These are phyloP conservation scores for Actinopyga echinites DNA, from an alignment of 53 echinoderm and acorn worm genomes.

Conservation along the genomic window DNA sequence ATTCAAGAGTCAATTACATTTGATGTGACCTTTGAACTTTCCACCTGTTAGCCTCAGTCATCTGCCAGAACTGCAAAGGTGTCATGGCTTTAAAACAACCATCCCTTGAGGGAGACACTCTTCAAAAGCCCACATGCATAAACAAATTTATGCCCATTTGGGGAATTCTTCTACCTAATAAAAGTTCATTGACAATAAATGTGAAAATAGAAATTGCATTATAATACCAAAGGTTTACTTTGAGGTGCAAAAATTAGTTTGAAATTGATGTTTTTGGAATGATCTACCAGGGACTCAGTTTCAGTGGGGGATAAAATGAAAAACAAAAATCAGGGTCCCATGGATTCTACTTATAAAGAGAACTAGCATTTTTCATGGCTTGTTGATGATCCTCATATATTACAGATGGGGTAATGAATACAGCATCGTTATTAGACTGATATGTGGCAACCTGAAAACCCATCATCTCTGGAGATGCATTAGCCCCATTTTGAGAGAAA, in stretches of 20 bases:
- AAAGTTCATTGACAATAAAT: conserved; percentile 24
- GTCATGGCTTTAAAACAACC: conserved; percentile 38
- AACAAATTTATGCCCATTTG: conserved; percentile 35
- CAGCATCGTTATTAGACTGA: no score
- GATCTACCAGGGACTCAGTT: conserved; percentile 13
- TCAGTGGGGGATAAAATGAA: background rate
- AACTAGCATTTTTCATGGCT: no score
- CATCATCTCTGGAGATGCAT: no score
- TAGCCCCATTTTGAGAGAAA: no score
- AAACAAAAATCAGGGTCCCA: background rate
- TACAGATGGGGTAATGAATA: no score
- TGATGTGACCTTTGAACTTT: background rate
- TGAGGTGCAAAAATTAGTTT: conserved; percentile 46
- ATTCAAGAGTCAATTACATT: conserved; percentile 13
- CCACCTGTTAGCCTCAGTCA: conserved; percentile 36
- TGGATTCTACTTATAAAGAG: background rate
- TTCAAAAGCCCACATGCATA: conserved; percentile 37
- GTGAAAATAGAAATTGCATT: conserved; percentile 28
- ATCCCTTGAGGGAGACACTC: conserved; percentile 16
- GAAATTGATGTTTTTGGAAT: conserved; percentile 36
- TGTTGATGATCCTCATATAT: no score
- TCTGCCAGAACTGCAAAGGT: conserved; percentile 37
- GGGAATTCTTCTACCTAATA: conserved; percentile 28
- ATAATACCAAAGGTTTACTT: conserved; percentile 21
- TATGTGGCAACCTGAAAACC: no score